Evolutionary conservation across 2,113 vertebrate genomes (phyloP).

Genomic region (Syngnathus scovelli): DNA sequence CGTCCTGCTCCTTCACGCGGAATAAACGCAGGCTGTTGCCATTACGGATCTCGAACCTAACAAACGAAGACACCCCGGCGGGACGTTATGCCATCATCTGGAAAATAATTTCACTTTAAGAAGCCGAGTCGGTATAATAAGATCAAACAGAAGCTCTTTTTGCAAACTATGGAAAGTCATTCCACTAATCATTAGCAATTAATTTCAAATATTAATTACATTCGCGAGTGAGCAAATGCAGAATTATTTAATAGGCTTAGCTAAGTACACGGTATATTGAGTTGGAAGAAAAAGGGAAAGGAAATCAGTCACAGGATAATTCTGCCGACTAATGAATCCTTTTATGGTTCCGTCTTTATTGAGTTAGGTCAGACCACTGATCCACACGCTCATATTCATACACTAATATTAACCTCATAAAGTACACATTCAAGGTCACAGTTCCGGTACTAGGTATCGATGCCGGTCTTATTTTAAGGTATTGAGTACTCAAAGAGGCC

Average conservation of each 20-base stretch:
- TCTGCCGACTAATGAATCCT: slow-evolving; percentile 27
- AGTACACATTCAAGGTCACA: slow-evolving; percentile 40
- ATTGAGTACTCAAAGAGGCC: too few relatives aligned
- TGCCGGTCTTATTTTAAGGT: too few relatives aligned
- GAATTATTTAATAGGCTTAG: slow-evolving; percentile 14
- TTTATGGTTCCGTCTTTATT: slow-evolving; percentile 17
- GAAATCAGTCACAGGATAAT: slow-evolving; percentile 20
- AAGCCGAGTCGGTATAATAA: background rate
- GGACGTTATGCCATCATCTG: background rate
- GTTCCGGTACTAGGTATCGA: too few relatives aligned
- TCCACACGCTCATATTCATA: slow-evolving; percentile 11
- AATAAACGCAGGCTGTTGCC: slow-evolving; percentile 89
- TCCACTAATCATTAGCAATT: background rate
- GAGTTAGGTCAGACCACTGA: slow-evolving; percentile 24
- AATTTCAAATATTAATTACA: background rate
- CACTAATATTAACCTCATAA: slow-evolving; percentile 28
- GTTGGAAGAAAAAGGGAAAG: slow-evolving; percentile 11
- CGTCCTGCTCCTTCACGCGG: slow-evolving; percentile 84
- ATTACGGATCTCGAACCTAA: slow-evolving; percentile 90
- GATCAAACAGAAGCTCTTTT: background rate
- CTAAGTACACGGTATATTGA: slow-evolving; percentile 25
- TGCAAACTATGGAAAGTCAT: background rate
- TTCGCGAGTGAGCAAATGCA: slow-evolving; percentile 1
- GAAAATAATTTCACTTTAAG: background rate
- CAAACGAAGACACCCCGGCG: slow-evolving; percentile 22